Conservation (phyloP, 2,888 invertebrate species). For the Blastobasis lacticolella region DNA sequence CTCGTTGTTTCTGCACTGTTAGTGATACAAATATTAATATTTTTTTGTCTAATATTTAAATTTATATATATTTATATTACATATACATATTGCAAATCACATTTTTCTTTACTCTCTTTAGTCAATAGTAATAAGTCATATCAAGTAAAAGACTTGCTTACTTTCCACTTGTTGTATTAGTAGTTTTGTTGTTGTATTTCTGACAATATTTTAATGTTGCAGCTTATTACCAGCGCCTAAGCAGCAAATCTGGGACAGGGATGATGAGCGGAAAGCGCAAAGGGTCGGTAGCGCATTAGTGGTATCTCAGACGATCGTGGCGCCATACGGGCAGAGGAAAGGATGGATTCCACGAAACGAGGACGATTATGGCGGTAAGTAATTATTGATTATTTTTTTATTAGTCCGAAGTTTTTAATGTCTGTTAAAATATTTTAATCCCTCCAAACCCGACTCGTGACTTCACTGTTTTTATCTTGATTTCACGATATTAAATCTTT, state of each 20-base stretch:
- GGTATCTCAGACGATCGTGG: constrained; percentile 86
- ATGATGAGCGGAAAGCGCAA: too few relatives aligned
- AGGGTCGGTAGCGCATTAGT: constrained; percentile 78
- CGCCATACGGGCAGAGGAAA: constrained; percentile 95
- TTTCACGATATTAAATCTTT: background rate
- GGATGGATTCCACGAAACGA: constrained; percentile 93
- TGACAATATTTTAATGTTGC: constrained; percentile 16
- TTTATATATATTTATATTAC: too few relatives aligned
- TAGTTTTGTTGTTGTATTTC: background rate
- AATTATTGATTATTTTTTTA: background rate
- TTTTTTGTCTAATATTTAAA: background rate
- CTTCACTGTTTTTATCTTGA: background rate
- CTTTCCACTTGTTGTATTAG: too few relatives aligned
- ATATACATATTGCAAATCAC: background rate
- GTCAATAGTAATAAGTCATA: background rate
- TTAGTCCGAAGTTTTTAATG: too few relatives aligned
- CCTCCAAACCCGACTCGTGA: background rate
- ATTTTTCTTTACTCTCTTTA: background rate
- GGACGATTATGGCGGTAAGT: constrained; percentile 77
- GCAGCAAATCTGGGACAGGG: too few relatives aligned
- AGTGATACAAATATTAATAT: background rate
- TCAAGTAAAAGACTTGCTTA: too few relatives aligned
- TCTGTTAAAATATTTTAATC: background rate
- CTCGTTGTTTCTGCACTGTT: too few relatives aligned
- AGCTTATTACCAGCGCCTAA: constrained; percentile 91